phyloP scores from a whole-genome alignment of 2,888 invertebrate genomes.

The Aphidius colemani region DNA sequence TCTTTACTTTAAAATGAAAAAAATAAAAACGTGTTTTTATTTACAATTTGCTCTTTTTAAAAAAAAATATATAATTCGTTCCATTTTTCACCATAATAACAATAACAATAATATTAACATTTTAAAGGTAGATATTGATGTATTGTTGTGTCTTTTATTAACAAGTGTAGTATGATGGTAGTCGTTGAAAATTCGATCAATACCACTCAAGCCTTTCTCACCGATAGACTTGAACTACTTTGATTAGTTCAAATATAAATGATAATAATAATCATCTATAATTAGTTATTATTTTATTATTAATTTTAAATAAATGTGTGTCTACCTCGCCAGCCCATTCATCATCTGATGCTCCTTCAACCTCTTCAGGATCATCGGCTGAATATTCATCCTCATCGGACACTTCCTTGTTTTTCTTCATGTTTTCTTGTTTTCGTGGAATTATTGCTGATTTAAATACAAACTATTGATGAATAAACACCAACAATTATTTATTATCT shows the following conservation, averaged over 20 bases:
- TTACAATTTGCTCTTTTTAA: too few species aligned
- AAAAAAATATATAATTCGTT: too few species aligned
- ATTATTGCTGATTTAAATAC: slow-evolving; percentile 46
- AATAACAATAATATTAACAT: too few species aligned
- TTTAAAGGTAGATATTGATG: too few species aligned
- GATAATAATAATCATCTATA: not conserved
- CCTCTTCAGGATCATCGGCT: slow-evolving; percentile 60
- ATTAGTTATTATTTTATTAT: not conserved
- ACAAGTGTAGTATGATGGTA: too few species aligned
- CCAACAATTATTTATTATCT: too few species aligned
- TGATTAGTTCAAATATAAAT: too few species aligned
- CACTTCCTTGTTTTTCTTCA: slow-evolving; percentile 58
- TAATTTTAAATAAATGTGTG: slow-evolving; percentile 19
- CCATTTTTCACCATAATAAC: too few species aligned
- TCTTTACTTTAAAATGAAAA: not conserved
- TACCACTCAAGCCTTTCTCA: not conserved
- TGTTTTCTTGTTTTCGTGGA: slow-evolving; percentile 53
- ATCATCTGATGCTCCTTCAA: slow-evolving; percentile 59
- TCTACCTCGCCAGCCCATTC: slow-evolving; percentile 58
- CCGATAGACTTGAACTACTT: not conserved
- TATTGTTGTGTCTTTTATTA: too few species aligned
- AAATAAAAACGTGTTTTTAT: too few species aligned
- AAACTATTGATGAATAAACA: too few species aligned
- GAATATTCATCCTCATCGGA: slow-evolving; percentile 58
- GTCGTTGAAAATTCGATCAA: not conserved